Evolutionary conservation across 2,888 invertebrate genomes (phyloP), one percentile per base, ranked within the genome.

Genomic region (Terebella lapidaria): DNA sequence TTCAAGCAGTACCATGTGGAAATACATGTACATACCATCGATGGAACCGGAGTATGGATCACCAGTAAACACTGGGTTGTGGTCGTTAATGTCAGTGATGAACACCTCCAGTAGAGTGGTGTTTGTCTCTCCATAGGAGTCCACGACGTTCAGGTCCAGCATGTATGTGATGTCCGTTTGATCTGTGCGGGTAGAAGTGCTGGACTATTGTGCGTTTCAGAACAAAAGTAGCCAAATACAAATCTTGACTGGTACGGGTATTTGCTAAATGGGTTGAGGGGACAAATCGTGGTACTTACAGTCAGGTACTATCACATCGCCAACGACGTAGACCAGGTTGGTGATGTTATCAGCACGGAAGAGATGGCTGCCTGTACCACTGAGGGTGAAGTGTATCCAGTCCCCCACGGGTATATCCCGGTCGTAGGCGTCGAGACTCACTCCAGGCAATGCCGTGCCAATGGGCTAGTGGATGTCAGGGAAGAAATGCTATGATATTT

Each of bases 361-460:
- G 15, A 53, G 28, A 28, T 25, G 10, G 28, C 53, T 53, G 53
- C 28, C 53, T 5, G 5, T 10, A 5, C 26, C 27, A 28, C 22
- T 18, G 5, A 53, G 10, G 27, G 26, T 5, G 28, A 27, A 53
- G 28, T 27, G 27, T 5, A 53, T 53, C 53, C 53, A 53, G 28
- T 53, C 53, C 27, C 53, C 53, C 26, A 53, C 53, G 4, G 53
- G 53, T 28, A 28, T 25, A 22, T 53, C 53, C 28, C 53, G 26
- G 28, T 53, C 53, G 10, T 4, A 18, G 28, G 15, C 28, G 5
- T 25, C 27, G 5, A 53, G 53, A 10, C 28, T 28, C 28, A 53
- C 10, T 5, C 22, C 28, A 10, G 53, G 53, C 22, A 53, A 22
- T 28, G 26, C 53, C 28, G 29, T 53, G 5, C 53, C 53, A 5